Evolutionary conservation across 2,888 invertebrate genomes (phyloP).

Genomic region (Phania funesta): DNA sequence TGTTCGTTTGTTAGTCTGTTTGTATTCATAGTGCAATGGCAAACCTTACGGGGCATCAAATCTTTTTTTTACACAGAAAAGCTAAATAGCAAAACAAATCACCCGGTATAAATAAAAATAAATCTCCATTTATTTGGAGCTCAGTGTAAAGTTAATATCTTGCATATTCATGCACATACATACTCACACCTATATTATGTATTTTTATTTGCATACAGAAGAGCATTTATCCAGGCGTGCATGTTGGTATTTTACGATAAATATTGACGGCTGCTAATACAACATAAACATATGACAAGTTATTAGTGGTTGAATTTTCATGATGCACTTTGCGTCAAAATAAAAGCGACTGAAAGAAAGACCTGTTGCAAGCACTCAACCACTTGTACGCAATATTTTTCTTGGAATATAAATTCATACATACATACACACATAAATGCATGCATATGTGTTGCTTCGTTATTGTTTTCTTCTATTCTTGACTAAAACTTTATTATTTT

Average conservation of each 20-base stretch:
- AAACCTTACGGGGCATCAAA: too few species aligned
- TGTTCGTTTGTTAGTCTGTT: too few species aligned
- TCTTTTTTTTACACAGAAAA: too few species aligned
- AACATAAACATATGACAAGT: conserved; percentile 58
- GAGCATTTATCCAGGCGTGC: conserved; percentile 3
- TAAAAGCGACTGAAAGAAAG: neutral
- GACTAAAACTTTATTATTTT: conserved; percentile 28
- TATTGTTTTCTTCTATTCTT: neutral
- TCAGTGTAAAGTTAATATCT: neutral
- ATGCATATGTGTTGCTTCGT: conserved; percentile 1
- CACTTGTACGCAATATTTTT: conserved; percentile 49
- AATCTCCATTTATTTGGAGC: too few species aligned
- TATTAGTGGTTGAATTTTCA: conserved; percentile 58
- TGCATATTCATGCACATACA: conserved; percentile 40
- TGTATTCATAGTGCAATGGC: too few species aligned
- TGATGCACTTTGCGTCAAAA: conserved; percentile 51
- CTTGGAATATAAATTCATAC: conserved; percentile 57
- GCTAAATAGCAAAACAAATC: too few species aligned
- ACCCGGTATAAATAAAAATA: too few species aligned
- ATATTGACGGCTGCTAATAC: conserved; percentile 52
- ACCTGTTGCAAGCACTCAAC: conserved; percentile 46
- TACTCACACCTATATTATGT: too few species aligned
- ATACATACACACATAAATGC: neutral
- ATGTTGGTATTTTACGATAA: conserved; percentile 39
- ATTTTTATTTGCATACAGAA: conserved; percentile 3